These are phyloP conservation scores for Eretmochelys imbricata DNA, from an alignment of 2,113 vertebrate species.

Conservation along the genomic window DNA sequence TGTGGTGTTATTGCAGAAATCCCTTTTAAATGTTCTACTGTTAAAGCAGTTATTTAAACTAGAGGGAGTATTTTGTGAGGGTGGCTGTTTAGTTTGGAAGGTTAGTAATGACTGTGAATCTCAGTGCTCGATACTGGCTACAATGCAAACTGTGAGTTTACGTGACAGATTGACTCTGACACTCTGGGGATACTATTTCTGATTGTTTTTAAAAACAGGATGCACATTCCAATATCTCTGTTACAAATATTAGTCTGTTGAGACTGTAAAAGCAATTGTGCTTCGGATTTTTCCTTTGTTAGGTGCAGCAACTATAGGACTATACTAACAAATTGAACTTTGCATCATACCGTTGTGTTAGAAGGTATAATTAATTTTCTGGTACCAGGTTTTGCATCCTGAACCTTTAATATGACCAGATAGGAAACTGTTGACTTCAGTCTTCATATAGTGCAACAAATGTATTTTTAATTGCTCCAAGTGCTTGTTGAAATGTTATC, in stretches of 20 bases:
- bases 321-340: neutral
- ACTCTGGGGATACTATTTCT: neutral
- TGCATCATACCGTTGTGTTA: neutral
- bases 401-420: neutral
- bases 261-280: neutral
- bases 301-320: neutral
- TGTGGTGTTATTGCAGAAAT: neutral
- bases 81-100: neutral
- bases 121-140: neutral
- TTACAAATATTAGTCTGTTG: neutral
- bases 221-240: neutral
- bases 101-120: neutral
- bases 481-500: neutral
- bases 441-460: conserved; percentile 13
- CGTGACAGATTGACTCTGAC: neutral
- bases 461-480: neutral
- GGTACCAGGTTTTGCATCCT: neutral
- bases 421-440: neutral
- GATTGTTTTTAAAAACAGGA: neutral
- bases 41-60: neutral
- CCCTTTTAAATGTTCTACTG: neutral
- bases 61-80: neutral
- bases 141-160: neutral
- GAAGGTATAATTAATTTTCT: conserved; percentile 6
- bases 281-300: neutral